Conservation (phyloP, 2,888 invertebrate genomes). For the Stenodema calcarata region DNA sequence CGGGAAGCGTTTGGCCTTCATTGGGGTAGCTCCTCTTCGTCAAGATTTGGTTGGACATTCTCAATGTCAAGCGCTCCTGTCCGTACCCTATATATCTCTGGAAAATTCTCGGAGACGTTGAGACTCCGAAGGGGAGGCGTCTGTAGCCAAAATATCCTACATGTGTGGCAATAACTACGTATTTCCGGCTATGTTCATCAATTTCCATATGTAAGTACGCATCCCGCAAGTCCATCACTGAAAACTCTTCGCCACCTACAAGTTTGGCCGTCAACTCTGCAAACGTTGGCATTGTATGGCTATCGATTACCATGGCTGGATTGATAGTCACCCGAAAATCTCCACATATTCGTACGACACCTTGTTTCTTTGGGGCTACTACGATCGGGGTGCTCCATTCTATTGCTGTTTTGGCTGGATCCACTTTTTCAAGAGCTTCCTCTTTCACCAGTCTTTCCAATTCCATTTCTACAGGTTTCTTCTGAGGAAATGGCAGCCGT, state of each 20-base stretch:
- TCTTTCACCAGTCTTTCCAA: conserved; percentile 53
- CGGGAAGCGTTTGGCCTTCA: no score
- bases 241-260: background rate
- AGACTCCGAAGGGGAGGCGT: background rate
- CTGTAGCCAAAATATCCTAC: background rate
- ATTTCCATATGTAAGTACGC: background rate
- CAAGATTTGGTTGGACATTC: no score
- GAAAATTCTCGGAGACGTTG: background rate
- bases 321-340: background rate
- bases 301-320: background rate
- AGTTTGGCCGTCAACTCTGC: conserved; percentile 5
- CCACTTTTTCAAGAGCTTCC: conserved; percentile 55
- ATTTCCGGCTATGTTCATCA: background rate
- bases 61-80: no score
- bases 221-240: background rate
- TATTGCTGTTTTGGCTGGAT: conserved; percentile 53
- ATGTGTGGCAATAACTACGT: background rate
- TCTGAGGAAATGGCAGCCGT: background rate
- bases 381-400: conserved; percentile 57
- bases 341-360: conserved; percentile 49
- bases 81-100: background rate
- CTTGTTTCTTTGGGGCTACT: conserved; percentile 54
- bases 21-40: no score
- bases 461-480: conserved; percentile 53
- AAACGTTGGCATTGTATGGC: background rate